Conservation (phyloP, 2,888 invertebrate species). For the Synergus laeviventris region DNA sequence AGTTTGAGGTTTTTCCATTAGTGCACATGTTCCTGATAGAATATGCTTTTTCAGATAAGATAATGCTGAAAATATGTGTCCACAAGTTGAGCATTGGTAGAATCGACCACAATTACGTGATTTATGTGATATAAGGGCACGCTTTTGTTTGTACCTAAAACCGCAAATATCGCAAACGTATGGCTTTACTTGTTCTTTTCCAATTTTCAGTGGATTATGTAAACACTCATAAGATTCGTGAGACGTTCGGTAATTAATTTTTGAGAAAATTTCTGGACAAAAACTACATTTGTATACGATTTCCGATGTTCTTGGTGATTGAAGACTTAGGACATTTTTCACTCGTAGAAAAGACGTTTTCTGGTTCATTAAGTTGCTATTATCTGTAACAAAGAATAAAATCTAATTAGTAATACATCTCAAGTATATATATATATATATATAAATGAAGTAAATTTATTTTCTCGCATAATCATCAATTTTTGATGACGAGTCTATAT, state of each 20-base stretch:
- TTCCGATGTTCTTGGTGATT: neutral
- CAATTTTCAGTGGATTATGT: neutral
- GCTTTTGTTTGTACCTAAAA: neutral
- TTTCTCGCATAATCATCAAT: no score
- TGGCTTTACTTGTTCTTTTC: neutral
- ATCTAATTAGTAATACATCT: no score
- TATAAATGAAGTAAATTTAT: no score
- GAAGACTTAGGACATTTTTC: neutral
- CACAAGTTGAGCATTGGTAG: neutral
- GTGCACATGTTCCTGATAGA: neutral
- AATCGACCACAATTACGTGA: neutral
- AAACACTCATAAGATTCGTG: neutral
- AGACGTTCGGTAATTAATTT: neutral
- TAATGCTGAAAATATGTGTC: neutral
- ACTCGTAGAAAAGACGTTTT: neutral
- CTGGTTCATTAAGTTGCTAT: neutral
- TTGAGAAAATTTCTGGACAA: conserved; percentile 1
- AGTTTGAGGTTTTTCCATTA: neutral
- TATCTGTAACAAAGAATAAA: neutral
- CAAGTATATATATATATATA: no score
- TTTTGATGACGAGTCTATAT: no score
- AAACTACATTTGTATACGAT: neutral
- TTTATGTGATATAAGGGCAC: neutral
- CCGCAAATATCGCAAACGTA: conserved; percentile 1
- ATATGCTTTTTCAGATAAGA: neutral